Base-by-base conservation (phyloP, 1,140 invertebrate genomes). In the Meloidogyne chitwoodi region DNA sequence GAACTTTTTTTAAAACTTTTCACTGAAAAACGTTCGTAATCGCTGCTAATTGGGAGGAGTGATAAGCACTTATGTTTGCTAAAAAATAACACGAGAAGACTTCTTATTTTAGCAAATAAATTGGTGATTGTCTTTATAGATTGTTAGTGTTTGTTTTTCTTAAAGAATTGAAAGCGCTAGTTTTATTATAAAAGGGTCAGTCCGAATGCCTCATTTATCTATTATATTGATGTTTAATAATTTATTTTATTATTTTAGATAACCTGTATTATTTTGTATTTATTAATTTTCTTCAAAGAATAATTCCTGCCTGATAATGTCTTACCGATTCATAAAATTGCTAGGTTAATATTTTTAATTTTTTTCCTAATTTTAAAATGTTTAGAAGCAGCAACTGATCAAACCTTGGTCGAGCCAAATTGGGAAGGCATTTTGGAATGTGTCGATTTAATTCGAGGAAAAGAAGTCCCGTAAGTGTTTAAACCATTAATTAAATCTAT, bases 401-500 rank as follows among this genome's bases (percentile, higher is more conserved):
- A 79, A 34, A 83, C 83, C 6, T 61, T 87, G n/a, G 74, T 86
- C 19, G 85, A 86, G 62, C 81, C 85, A 3, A 78, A 87, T 61
- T 86, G 86, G 85, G 84, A 86, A 26, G 81, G 74, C 6, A 86
- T 86, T 76, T 68, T 86, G 64, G 77, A 77, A 68, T 86, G 85
- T 69, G 82, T 87, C 24, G 85, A 87, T 72, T 70, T 76, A 62
- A 83, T 86, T 69, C 79, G 84, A 19, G 80, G 83, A 22, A 79
- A 79, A 10, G 85, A 86, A 70, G 81, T 87, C 26, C 69, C 81
- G 85, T 86, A 77, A 80, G 82, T 77, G 48, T 75, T 67, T 0
- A 31, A 14, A 8, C 19, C 10, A 16, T 34, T 16, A 24, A 16
- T 77, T 56, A 64, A 61, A 44, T 67, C 0, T 1, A 24, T 19